A percentile compares a stretch with the other conserved stretches of the same genome.
phyloP scores from a whole-genome alignment of 1,140 invertebrate genomes.

The Drosophila nikananu region DNA sequence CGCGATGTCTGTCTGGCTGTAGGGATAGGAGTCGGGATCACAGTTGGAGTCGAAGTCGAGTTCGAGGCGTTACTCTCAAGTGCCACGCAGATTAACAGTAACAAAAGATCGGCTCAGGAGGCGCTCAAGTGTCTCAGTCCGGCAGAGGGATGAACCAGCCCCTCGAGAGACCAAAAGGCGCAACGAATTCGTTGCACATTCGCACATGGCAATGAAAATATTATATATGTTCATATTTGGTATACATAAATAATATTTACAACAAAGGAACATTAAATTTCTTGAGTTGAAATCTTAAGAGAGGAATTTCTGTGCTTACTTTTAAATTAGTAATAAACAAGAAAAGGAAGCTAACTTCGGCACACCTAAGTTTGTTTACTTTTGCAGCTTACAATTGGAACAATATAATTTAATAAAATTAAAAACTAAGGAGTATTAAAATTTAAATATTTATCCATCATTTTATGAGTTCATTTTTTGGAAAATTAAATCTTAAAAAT shows the following conservation, averaged over 20 bases:
- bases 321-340: background rate
- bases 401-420: too few relatives aligned
- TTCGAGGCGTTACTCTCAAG: conserved; percentile 53
- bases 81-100: conserved; percentile 64
- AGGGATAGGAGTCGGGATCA: conserved; percentile 41
- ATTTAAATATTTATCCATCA: too few relatives aligned
- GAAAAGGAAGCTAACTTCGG: too few relatives aligned
- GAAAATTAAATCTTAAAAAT: too few relatives aligned
- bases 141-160: conserved; percentile 17
- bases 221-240: background rate
- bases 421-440: too few relatives aligned
- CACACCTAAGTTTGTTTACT: too few relatives aligned
- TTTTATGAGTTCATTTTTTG: too few relatives aligned
- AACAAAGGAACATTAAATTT: background rate
- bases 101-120: conserved; percentile 63
- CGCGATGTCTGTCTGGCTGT: conserved; percentile 60
- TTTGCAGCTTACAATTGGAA: too few relatives aligned
- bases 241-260: background rate
- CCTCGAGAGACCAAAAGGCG: conserved; percentile 31
- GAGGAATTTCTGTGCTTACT: background rate
- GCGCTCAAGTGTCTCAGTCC: conserved; percentile 55
- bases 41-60: conserved; percentile 31
- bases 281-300: too few relatives aligned
- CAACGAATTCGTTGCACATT: conserved; percentile 47
- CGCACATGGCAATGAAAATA: conserved; percentile 11